A percentile compares a stretch with the other conserved stretches of the same genome.
phyloP scores from a whole-genome alignment of 2,113 vertebrate species.

The Falco punctatus region DNA sequence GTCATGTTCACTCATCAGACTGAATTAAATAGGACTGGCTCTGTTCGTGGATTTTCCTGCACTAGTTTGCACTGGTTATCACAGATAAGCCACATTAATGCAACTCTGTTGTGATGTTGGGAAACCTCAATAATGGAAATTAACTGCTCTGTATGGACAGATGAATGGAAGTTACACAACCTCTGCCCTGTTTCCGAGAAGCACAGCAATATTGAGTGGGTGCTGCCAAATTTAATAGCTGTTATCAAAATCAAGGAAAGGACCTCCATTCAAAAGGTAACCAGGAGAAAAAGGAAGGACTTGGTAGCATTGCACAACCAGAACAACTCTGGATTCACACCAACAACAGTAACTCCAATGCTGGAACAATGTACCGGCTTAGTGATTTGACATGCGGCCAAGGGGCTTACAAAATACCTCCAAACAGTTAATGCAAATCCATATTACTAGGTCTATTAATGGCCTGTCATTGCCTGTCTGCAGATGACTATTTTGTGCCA shows the following conservation, averaged over 20 bases:
- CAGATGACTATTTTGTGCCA: conserved; percentile 4
- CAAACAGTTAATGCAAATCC: conserved; percentile 34
- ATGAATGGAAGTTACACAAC: conserved; percentile 50
- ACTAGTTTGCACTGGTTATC: conserved; percentile 49
- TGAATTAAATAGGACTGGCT: conserved; percentile 19
- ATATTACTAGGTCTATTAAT: conserved; percentile 15
- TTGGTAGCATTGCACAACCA: conserved; percentile 8
- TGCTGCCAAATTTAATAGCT: conserved; percentile 14
- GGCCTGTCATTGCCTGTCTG: conserved; percentile 56
- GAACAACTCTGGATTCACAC: conserved; percentile 24
- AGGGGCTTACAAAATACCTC: conserved; percentile 49
- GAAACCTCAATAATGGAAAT: conserved; percentile 55
- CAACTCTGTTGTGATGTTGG: conserved; percentile 23
- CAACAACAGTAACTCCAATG: not conserved
- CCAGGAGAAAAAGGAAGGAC: not conserved
- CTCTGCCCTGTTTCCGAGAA: not conserved
- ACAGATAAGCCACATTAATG: conserved; percentile 43
- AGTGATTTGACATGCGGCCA: not conserved
- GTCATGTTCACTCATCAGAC: conserved; percentile 1
- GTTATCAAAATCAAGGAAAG: conserved; percentile 37
- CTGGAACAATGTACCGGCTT: conserved; percentile 28
- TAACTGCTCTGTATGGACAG: conserved; percentile 10
- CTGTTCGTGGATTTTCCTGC: not conserved
- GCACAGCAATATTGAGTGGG: not conserved
- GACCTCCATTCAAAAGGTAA: conserved; percentile 7